Base-by-base conservation (phyloP, 2,888 invertebrate species). In the Tortrix viridana region DNA sequence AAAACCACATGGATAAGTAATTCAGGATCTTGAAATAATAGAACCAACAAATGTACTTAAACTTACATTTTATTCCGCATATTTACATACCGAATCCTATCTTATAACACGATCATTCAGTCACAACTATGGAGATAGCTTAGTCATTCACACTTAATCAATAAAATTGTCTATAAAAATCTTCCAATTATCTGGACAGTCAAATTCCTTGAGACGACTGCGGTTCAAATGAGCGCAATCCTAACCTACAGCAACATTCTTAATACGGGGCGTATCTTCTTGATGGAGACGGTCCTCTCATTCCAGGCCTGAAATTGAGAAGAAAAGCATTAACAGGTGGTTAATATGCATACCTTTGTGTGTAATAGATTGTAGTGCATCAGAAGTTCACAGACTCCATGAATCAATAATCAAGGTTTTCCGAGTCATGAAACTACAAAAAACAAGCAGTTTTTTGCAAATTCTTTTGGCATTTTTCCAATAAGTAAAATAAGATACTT, bases 251-350 rank as follows among this genome's bases (percentile, higher is more conserved):
- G 19, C 20, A 3, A 18, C n/a, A 18, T 23, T 46, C 47, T 75
- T 93, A 97, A 92, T 97, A 97, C 71, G 97, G 97, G 85, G 97
- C 96, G 90, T 96, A 97, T 89, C 97, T 95, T 88, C 96, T 95
- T 73, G 96, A 95, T 66, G 97, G 96, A 65, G 96, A 96, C 48
- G 96, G 95, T 78, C 96, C 96, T 75, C 97, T 95, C 93, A 96
- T 94, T 68, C 95, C 94, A 71, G 95, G 95, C 90, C 95, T 95
- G 93, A 72, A 93, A 92, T 72, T 71, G 84, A 73, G 74, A 76
- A 71, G 73, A 23, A 14, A n/a, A 7, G 20, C 5, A n/a, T 12
- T 3, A 26, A 32, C 16, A 50, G 3, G 12, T 3, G 3, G 12
- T 12, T 12, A 32, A 12, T 32, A 32, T 32, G 32, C 32, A 32